Evolutionary conservation across 2,113 vertebrate species (phyloP), one percentile per base, ranked within the genome.

Genomic region (Peucedramus taeniatus): DNA sequence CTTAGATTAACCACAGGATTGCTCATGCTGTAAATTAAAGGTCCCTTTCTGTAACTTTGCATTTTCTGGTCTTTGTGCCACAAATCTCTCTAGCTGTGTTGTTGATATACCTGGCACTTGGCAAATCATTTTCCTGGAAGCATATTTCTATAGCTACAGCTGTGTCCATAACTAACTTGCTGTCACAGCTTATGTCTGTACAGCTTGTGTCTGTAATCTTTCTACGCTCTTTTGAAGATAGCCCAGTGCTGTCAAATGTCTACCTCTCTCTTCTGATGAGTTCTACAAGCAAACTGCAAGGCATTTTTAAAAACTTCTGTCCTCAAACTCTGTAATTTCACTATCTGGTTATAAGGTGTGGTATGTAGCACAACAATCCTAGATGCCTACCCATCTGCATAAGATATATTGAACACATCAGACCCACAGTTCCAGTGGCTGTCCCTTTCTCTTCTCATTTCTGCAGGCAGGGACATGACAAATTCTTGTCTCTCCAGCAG

Each of bases 11-110:
- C 94, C 75, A 95, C 85, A 90, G 94, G 54, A 72, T 77, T 83
- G 78, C 50, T 95, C 84, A 95, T 90, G 91, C 85, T 93, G 59
- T 96, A 96, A 96, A 97, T 97, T 96, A 96, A 96, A 94, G 93
- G 77, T 85, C 59, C 27, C 35, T 87, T 93, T 79, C 87, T 82
- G 80, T 69, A 82, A 51, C 77, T 89, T 76, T 90, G 66, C 68
- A 64, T 95, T 89, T 88, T 86, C 50, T 44, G 63, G 84, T 74
- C 39, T 92, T 90, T 33, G 30, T 90, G 82, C 71, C 82, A 87
- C 51, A 83, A 91, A 96, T 83, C 63, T 56, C 71, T 80, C 79
- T 40, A 51, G 68, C 92, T 80, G 66, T 51, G 66, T 11, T 74
- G 75, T 37, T 91, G 92, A 90, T 88, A 54, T 51, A 96, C 59